phyloP scores from a whole-genome alignment of 2,797 vertebrate genomes.

The Morus bassanus region DNA sequence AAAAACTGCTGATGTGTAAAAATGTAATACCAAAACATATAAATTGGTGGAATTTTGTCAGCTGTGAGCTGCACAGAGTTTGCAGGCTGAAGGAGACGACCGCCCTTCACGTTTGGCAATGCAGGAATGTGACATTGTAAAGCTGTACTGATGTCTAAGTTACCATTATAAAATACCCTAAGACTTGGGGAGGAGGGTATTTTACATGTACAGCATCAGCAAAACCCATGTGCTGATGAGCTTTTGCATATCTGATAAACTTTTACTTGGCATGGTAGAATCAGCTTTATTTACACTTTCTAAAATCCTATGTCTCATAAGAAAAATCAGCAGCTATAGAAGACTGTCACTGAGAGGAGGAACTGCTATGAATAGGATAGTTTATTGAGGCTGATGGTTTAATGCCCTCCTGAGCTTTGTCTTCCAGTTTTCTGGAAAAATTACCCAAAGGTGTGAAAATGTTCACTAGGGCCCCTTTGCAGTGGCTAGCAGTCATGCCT shows the following conservation, averaged over 20 bases:
- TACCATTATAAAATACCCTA: neutral
- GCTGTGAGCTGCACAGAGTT: neutral
- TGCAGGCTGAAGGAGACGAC: neutral
- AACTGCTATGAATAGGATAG: neutral
- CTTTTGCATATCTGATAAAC: neutral
- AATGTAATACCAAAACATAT: neutral
- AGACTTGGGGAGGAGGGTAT: rapidly evolving
- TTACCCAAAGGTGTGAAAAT: neutral
- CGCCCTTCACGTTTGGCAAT: neutral
- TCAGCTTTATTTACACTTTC: neutral
- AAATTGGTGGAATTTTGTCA: neutral
- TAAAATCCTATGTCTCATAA: neutral
- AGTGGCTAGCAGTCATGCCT: neutral
- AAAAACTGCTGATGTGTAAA: neutral
- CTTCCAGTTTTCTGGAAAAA: neutral
- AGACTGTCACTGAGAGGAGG: neutral
- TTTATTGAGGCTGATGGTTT: neutral
- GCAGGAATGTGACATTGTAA: conserved; percentile 26
- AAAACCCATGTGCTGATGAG: neutral
- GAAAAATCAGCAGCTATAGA: neutral
- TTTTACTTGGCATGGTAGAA: neutral
- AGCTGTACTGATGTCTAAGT: neutral
- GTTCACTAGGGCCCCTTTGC: neutral
- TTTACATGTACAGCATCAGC: neutral
- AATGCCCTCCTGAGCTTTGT: neutral